These are phyloP conservation scores for Latrodectus hesperus DNA, from an alignment of 2,888 invertebrate species.

Conservation along the genomic window DNA sequence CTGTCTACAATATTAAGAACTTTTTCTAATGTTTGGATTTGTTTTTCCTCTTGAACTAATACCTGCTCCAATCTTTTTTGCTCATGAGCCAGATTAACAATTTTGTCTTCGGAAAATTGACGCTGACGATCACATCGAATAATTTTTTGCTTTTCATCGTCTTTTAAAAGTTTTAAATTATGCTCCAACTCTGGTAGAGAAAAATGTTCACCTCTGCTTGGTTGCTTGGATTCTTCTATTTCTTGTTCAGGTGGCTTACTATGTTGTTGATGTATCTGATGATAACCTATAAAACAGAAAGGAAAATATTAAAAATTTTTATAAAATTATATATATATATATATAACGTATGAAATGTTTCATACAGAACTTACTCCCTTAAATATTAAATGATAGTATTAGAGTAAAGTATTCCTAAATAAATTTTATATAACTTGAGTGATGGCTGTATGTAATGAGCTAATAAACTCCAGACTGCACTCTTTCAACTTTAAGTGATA, in stretches of 20 bases:
- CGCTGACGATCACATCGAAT: slow-evolving; percentile 87
- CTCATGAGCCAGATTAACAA: slow-evolving; percentile 87
- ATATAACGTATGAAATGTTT: too few species aligned
- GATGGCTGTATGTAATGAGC: too few species aligned
- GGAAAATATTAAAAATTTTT: neutral
- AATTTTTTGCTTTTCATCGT: slow-evolving; percentile 96
- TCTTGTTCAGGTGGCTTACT: slow-evolving; percentile 76
- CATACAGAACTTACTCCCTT: too few species aligned
- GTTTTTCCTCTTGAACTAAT: slow-evolving; percentile 83
- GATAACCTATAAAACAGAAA: slow-evolving; percentile 82
- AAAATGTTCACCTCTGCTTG: slow-evolving; percentile 74
- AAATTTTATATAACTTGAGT: too few species aligned
- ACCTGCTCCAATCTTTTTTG: slow-evolving; percentile 82
- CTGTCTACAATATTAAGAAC: slow-evolving; percentile 82
- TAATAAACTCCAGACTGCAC: too few species aligned
- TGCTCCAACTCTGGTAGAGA: slow-evolving; percentile 91
- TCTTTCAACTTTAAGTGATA: too few species aligned
- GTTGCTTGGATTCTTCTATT: slow-evolving; percentile 67
- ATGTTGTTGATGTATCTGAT: slow-evolving; percentile 85
- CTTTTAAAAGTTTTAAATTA: slow-evolving; percentile 92
- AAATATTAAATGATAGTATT: too few species aligned
- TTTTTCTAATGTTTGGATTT: slow-evolving; percentile 83
- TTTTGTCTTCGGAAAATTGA: slow-evolving; percentile 85
- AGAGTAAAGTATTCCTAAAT: too few species aligned
- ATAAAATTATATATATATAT: neutral